Evolutionary conservation across 2,888 invertebrate species (phyloP).

Genomic region (Celastrina argiolus): DNA sequence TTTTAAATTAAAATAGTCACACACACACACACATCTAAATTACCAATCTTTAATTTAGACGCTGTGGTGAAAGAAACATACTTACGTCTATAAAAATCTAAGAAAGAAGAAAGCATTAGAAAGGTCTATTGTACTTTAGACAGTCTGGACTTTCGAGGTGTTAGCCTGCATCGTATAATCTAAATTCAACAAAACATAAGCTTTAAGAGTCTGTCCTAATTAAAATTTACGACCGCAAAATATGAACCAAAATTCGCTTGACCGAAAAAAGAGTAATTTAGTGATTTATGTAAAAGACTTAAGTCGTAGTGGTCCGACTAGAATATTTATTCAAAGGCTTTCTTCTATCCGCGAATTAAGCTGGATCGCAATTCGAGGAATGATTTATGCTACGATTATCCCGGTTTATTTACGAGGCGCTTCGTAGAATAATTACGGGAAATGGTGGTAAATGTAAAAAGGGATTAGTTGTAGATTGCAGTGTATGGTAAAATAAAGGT

Average conservation of each 20-base stretch:
- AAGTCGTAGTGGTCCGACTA: constrained; percentile 21
- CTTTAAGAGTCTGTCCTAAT: not conserved
- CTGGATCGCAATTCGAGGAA: constrained; percentile 57
- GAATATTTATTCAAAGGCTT: constrained; percentile 70
- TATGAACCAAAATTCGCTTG: constrained; percentile 8
- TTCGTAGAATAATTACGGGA: constrained; percentile 70
- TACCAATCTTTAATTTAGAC: too few relatives aligned
- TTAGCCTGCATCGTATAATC: not conserved
- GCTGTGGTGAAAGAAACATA: too few relatives aligned
- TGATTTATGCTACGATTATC: constrained; percentile 76
- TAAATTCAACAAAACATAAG: not conserved
- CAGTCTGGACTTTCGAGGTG: not conserved
- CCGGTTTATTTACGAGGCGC: constrained; percentile 72
- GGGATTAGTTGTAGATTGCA: constrained; percentile 51
- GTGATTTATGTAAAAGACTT: constrained; percentile 7
- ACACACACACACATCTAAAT: too few relatives aligned
- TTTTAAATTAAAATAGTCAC: too few relatives aligned
- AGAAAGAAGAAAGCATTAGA: too few relatives aligned
- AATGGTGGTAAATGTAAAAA: constrained; percentile 69
- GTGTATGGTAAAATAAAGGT: constrained; percentile 28
- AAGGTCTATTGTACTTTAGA: too few relatives aligned
- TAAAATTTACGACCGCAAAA: constrained; percentile 4
- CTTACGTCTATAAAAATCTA: too few relatives aligned
- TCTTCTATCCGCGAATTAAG: constrained; percentile 73
- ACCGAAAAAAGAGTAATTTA: constrained; percentile 15